Evolutionary conservation across 2,797 vertebrate genomes (phyloP).

Genomic region (Amniataba percoides): DNA sequence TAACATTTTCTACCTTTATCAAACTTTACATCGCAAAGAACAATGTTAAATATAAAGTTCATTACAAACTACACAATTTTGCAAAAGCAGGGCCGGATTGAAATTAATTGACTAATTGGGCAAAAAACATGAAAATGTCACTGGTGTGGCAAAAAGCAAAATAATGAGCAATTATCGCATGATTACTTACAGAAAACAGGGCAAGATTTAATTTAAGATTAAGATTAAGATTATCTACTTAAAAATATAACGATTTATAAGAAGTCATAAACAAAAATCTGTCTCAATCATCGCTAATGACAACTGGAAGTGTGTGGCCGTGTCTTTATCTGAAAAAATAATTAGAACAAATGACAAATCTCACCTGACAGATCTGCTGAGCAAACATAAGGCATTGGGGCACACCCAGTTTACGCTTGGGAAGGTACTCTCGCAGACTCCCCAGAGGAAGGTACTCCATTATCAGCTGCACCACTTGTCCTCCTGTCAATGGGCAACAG

Average conservation of each 20-base stretch:
- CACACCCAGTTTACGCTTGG: conserved; percentile 83
- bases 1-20: background rate
- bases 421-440: conserved; percentile 92
- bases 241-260: no score
- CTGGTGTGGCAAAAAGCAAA: background rate
- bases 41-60: background rate
- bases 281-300: no score
- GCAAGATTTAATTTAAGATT: background rate
- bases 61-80: background rate
- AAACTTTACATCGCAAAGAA: background rate
- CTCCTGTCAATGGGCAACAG: conserved; percentile 81
- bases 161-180: background rate
- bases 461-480: conserved; percentile 92
- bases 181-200: conserved; percentile 3
- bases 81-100: background rate
- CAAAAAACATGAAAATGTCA: no score
- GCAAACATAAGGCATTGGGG: conserved; percentile 91
- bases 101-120: background rate
- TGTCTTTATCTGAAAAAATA: background rate
- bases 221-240: no score
- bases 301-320: no score
- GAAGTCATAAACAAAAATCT: no score
- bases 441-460: conserved; percentile 96
- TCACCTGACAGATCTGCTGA: conserved; percentile 94
- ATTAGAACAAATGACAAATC: conserved; percentile 3